phyloP scores from a whole-genome alignment of 2,113 vertebrate genomes.

The Corythaixoides concolor region DNA sequence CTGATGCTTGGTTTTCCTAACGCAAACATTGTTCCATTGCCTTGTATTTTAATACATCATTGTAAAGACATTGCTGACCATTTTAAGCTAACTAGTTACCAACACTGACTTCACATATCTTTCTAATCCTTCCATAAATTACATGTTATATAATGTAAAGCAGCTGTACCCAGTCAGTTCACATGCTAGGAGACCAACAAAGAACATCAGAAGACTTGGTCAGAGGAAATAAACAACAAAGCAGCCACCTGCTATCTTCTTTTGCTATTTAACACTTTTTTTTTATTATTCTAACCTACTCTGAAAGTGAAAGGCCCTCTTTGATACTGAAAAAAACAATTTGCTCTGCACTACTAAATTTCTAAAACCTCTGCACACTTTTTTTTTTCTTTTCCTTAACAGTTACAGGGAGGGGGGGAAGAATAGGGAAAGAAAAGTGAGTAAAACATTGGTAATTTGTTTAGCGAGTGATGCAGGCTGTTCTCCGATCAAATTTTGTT shows the following conservation, averaged over 20 bases:
- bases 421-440: constrained; percentile 66
- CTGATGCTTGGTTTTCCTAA: neutral
- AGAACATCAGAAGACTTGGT: neutral
- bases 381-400: constrained; percentile 4
- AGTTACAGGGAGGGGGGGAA: neutral
- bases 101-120: neutral
- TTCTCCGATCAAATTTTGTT: constrained; percentile 80
- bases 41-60: neutral
- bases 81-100: neutral
- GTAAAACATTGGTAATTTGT: constrained; percentile 78
- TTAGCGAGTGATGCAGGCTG: constrained; percentile 76
- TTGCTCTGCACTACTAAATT: neutral
- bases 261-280: neutral
- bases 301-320: neutral
- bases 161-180: neutral
- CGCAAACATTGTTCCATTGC: neutral
- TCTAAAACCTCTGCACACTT: constrained; percentile 4
- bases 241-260: neutral
- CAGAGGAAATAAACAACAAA: neutral
- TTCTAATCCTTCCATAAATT: neutral
- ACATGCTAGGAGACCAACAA: neutral
- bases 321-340: constrained; percentile 46
- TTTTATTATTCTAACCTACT: too few species aligned
- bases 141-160: neutral
- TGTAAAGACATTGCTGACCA: neutral